These are phyloP conservation scores for Melinaea marsaeus DNA, from an alignment of 2,888 invertebrate genomes.

Conservation along the genomic window DNA sequence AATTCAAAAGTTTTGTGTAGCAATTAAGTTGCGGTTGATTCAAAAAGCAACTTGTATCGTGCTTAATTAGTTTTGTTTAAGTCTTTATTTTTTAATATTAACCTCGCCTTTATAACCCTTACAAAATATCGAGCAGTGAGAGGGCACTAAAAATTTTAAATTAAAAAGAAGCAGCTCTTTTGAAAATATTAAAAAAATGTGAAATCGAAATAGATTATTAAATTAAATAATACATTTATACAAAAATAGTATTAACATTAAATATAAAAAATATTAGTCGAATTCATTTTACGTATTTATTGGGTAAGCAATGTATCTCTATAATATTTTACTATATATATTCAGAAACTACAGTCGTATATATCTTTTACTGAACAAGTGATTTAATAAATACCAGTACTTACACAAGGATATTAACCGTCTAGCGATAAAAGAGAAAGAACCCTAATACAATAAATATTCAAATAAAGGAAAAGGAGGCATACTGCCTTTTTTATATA, in stretches of 20 bases:
- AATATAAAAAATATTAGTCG: no score
- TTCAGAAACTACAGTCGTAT: background rate
- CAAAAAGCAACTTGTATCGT: slow-evolving; percentile 37
- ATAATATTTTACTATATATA: background rate
- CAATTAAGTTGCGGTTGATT: slow-evolving; percentile 39
- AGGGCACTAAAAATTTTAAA: no score
- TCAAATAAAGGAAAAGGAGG: background rate
- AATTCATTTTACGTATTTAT: no score
- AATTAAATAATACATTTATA: no score
- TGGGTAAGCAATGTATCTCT: background rate
- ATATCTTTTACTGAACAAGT: slow-evolving; percentile 3
- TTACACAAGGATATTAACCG: background rate
- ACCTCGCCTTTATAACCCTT: no score
- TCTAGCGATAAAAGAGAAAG: background rate
- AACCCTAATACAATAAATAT: slow-evolving; percentile 1
- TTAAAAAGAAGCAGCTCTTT: no score
- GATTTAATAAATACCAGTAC: background rate
- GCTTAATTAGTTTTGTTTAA: slow-evolving; percentile 36
- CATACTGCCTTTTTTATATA: no score
- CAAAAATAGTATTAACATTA: no score
- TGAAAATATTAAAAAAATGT: no score
- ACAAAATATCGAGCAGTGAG: no score
- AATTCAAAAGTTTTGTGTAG: slow-evolving; percentile 35
- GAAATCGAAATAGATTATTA: no score
- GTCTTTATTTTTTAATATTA: no score